Conservation (phyloP, 1,140 invertebrate genomes). For the Drosophila erecta region DNA sequence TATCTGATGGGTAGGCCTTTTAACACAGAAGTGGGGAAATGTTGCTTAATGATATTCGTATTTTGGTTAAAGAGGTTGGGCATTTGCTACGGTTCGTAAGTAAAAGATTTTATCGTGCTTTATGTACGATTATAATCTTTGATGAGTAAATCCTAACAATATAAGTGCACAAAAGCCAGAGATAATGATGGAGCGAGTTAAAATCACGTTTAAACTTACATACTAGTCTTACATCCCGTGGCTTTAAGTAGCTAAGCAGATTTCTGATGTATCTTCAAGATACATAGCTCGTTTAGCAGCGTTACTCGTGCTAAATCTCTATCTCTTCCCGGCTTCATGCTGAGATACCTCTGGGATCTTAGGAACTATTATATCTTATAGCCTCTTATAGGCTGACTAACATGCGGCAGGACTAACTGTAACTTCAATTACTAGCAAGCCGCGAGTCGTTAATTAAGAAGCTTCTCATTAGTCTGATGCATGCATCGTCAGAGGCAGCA, state of each 20-base stretch:
- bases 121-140: neutral
- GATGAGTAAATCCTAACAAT: neutral
- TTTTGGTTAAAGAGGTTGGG: conserved; percentile 3
- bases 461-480: conserved; percentile 64
- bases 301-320: neutral
- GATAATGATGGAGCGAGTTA: too few relatives aligned
- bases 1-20: neutral
- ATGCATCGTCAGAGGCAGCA: conserved; percentile 50
- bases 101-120: neutral
- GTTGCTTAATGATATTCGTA: conserved; percentile 1
- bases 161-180: neutral
- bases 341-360: neutral
- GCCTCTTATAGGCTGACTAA: conserved; percentile 1
- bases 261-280: neutral
- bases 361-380: neutral
- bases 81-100: neutral
- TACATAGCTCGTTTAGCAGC: neutral
- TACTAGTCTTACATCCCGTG: too few relatives aligned
- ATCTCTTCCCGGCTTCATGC: neutral
- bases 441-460: conserved; percentile 60
- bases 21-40: conserved; percentile 1
- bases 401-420: conserved; percentile 39
- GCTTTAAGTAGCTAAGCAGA: too few relatives aligned
- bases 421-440: conserved; percentile 43
- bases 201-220: too few relatives aligned